Conservation (phyloP, 2,797 vertebrate species). For the Dryobates pubescens region DNA sequence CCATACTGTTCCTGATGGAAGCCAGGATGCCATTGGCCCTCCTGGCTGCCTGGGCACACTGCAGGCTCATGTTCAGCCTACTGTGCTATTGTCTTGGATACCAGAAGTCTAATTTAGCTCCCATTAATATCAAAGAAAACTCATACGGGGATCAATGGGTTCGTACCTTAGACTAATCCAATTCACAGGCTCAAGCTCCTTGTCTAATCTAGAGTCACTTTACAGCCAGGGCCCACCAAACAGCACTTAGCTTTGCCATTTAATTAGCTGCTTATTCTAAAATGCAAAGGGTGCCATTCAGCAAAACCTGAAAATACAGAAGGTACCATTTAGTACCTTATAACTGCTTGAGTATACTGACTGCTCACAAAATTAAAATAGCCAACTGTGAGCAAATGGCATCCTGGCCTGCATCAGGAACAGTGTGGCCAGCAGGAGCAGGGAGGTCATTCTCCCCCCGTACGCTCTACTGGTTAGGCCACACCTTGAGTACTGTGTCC, state of each 20-base stretch:
- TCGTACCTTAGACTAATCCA: neutral
- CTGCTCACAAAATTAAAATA: neutral
- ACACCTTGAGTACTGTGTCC: too few species aligned
- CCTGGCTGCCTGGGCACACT: too few species aligned
- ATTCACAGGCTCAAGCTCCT: neutral
- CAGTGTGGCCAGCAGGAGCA: too few species aligned
- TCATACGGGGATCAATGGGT: neutral
- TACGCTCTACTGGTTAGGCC: too few species aligned
- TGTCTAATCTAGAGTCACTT: neutral
- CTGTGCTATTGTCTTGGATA: neutral
- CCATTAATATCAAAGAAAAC: neutral
- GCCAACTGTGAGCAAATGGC: neutral
- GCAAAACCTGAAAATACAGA: neutral
- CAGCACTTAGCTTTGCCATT: neutral
- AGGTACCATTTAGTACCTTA: neutral
- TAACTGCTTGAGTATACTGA: neutral
- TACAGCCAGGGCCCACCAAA: neutral
- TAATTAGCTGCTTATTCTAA: constrained; percentile 30
- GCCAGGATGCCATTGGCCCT: too few species aligned
- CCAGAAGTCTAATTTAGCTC: neutral
- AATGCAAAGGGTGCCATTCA: neutral
- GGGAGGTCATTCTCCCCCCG: too few species aligned
- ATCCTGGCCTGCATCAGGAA: too few species aligned
- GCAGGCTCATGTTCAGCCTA: too few species aligned
- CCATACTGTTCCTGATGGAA: too few species aligned